Percentiles rank a stretch among this genome's conserved stretches.
These are phyloP conservation scores for Cactoblastis cactorum DNA, from an alignment of 2,888 invertebrate genomes.

Conservation along the genomic window DNA sequence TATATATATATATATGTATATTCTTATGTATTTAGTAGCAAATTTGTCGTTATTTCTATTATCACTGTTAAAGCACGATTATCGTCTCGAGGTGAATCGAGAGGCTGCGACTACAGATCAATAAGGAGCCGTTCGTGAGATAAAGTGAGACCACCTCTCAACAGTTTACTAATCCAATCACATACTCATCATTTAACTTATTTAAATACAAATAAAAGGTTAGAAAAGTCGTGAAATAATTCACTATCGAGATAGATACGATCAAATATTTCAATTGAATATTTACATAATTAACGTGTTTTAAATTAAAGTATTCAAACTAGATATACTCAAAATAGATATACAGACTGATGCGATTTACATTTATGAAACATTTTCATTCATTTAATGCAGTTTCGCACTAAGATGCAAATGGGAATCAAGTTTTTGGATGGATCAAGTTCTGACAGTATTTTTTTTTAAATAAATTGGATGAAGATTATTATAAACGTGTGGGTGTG, in stretches of 20 bases:
- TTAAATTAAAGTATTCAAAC: too few relatives aligned
- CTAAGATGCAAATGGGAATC: slow-evolving; percentile 6
- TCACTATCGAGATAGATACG: neutral
- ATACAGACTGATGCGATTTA: neutral
- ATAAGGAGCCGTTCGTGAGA: slow-evolving; percentile 49
- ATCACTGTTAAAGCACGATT: slow-evolving; percentile 3
- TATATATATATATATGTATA: neutral
- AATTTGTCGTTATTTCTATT: neutral
- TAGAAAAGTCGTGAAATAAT: neutral
- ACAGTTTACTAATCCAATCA: neutral
- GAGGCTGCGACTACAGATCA: slow-evolving; percentile 65
- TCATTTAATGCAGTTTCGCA: slow-evolving; percentile 7
- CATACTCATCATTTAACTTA: neutral
- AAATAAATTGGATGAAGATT: neutral
- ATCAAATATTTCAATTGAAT: neutral
- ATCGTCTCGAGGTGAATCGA: slow-evolving; percentile 19
- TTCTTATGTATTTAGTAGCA: too few relatives aligned
- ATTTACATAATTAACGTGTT: slow-evolving; percentile 7
- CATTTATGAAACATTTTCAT: slow-evolving; percentile 1
- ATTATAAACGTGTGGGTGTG: neutral
- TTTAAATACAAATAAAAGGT: neutral
- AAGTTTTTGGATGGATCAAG: slow-evolving; percentile 8
- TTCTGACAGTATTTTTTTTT: neutral
- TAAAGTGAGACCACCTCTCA: slow-evolving; percentile 24
- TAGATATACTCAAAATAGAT: neutral